These are phyloP conservation scores for Callinectes sapidus DNA, from an alignment of 2,888 invertebrate species.

Conservation along the genomic window DNA sequence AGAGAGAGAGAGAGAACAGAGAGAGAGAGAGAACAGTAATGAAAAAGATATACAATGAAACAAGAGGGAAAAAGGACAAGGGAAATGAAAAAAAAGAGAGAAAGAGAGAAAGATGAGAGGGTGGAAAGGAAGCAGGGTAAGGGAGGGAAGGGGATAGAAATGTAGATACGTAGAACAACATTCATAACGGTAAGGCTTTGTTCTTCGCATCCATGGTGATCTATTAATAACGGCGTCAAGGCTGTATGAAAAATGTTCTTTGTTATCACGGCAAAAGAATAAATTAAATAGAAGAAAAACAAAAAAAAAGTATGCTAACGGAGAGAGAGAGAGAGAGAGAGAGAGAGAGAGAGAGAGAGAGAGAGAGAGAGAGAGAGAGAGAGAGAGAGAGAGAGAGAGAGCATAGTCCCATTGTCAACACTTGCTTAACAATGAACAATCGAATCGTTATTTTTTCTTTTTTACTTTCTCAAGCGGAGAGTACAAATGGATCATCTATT, in stretches of 20 bases:
- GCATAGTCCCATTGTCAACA: neutral
- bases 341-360: constrained; percentile 7
- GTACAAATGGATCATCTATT: neutral
- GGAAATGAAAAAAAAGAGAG: neutral
- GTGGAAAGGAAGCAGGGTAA: neutral
- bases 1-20: neutral
- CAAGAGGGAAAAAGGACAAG: neutral
- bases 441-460: neutral
- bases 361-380: constrained; percentile 22
- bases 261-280: neutral
- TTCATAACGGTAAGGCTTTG: neutral
- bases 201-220: neutral
- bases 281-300: neutral
- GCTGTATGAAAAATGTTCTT: neutral
- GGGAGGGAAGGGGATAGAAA: neutral
- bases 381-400: neutral
- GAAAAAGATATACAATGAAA: no score
- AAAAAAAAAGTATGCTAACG: neutral
- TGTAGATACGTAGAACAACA: neutral
- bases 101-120: neutral
- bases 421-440: neutral
- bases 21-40: no score
- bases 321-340: neutral
- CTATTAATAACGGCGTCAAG: neutral
- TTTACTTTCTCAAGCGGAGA: neutral